phyloP scores from a whole-genome alignment of 1,140 invertebrate species.

The Tetranychus cinnabarinus region DNA sequence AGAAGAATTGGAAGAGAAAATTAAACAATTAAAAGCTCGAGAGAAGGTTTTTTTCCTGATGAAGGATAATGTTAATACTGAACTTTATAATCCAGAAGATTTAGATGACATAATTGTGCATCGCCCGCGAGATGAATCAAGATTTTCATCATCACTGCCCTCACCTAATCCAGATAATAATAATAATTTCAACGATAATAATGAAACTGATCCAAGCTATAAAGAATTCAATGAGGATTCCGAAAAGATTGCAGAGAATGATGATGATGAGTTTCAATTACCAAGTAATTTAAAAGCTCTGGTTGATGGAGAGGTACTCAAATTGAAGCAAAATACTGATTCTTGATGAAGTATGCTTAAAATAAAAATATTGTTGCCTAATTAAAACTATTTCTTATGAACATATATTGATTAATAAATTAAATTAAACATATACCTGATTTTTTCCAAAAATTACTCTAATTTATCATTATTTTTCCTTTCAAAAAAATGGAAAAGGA shows the following conservation, averaged over 20 bases:
- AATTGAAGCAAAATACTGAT: background rate
- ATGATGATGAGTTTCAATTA: background rate
- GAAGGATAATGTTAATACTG: background rate
- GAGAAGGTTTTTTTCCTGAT: conserved; percentile 2
- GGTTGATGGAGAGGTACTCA: background rate
- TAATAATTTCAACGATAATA: background rate
- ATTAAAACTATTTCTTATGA: too few relatives aligned
- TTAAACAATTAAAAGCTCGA: background rate
- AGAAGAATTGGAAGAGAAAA: conserved; percentile 4
- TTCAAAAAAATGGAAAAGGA: too few relatives aligned
- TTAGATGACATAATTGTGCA: background rate
- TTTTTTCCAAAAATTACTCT: too few relatives aligned
- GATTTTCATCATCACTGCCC: too few relatives aligned
- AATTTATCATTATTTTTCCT: too few relatives aligned
- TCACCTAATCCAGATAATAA: background rate
- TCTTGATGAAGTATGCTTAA: background rate
- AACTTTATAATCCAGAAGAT: background rate
- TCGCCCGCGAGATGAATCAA: background rate
- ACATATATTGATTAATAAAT: too few relatives aligned
- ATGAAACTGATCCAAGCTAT: background rate
- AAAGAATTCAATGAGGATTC: background rate
- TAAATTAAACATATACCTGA: too few relatives aligned
- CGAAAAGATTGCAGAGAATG: background rate
- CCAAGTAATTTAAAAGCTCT: background rate
- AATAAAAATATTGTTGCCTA: too few relatives aligned